Base-by-base conservation (phyloP, 2,888 invertebrate species). In the Hirtodrosophila histrioides region DNA sequence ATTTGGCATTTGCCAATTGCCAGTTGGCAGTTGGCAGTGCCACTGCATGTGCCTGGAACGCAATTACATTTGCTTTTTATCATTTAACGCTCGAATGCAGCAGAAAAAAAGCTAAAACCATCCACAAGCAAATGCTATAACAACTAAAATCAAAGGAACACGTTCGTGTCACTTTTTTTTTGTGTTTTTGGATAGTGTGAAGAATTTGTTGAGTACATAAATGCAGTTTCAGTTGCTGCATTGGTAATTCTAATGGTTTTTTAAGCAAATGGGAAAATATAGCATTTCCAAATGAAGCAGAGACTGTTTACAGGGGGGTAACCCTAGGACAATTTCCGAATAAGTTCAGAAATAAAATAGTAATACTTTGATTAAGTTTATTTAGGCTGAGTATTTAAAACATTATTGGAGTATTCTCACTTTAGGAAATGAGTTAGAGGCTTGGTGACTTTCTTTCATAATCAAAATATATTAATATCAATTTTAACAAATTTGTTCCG, bases 61-160 rank as follows among this genome's bases (percentile, higher is more conserved):
- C 61, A 58, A 49, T 75, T 48, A 37, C 73, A 73, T 73, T 73
- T 73, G 71, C 50, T 35, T 70, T 58, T 70, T 70, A 73, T 73
- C 76, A 75, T 40, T 64, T 64, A 6, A 45, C 64, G 69, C 51
- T 40, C 23, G 54, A 58, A 31, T 35, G 44, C 40, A 49, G 45
- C 33, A 17, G 40, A 40, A 39, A 24, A 24, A 10, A 43, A 39
- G 41, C 17, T 35, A 9, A 27, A 51, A 7, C 39, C 6, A 33
- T 8, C 24, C 7, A 43, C 39, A 66, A 29, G 37, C 27, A 51
- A n/a, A 29, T 12, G 48, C 48, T 3, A 11, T 3, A 17, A 7
- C 3, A 53, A 11, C 41, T 24, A 17, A 41, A 35, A 48, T 11
- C n/a, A 29, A 44, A 11, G 23, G 3, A 27, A 49, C 0, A 17